A percentile compares a stretch with the other conserved stretches of the same genome.
Conservation (phyloP, 2,888 invertebrate species). For the Oxycera nigricornis region DNA sequence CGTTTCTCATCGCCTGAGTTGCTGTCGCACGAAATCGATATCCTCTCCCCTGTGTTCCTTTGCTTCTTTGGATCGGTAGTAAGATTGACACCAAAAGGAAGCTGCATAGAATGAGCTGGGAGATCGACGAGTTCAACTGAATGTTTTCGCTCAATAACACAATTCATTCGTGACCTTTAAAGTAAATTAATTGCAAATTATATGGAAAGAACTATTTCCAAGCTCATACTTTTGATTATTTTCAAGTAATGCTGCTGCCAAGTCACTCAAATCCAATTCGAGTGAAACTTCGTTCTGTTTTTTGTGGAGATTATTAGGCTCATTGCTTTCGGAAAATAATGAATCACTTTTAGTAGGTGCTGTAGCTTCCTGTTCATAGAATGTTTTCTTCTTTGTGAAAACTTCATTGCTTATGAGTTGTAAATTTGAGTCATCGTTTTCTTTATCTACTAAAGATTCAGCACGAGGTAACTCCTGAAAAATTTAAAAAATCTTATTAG, state of each 20-base stretch:
- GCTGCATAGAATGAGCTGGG: constrained; percentile 69
- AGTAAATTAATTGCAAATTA: not conserved
- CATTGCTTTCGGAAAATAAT: constrained; percentile 67
- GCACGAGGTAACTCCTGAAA: constrained; percentile 61
- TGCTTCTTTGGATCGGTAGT: constrained; percentile 76
- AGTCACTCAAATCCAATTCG: constrained; percentile 82
- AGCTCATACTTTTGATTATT: constrained; percentile 70
- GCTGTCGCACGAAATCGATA: constrained; percentile 88
- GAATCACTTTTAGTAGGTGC: constrained; percentile 63
- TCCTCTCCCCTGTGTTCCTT: constrained; percentile 81
- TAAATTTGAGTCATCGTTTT: constrained; percentile 57
- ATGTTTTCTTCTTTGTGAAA: constrained; percentile 52
- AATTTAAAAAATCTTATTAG: constrained; percentile 22
- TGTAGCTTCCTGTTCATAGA: constrained; percentile 48
- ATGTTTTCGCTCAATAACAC: constrained; percentile 85
- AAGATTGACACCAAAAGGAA: constrained; percentile 73
- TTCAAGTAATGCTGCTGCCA: constrained; percentile 76
- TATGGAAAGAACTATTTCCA: not conserved
- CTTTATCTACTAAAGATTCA: constrained; percentile 61
- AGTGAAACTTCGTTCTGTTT: constrained; percentile 76
- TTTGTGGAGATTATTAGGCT: constrained; percentile 67
- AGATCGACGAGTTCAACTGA: constrained; percentile 84
- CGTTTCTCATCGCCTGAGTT: constrained; percentile 62
- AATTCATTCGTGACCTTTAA: constrained; percentile 80
- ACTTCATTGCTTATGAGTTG: constrained; percentile 58